Evolutionary conservation across 2,797 vertebrate genomes (phyloP), one percentile per base, ranked within the genome.

Genomic region (Anolis apletophallus): DNA sequence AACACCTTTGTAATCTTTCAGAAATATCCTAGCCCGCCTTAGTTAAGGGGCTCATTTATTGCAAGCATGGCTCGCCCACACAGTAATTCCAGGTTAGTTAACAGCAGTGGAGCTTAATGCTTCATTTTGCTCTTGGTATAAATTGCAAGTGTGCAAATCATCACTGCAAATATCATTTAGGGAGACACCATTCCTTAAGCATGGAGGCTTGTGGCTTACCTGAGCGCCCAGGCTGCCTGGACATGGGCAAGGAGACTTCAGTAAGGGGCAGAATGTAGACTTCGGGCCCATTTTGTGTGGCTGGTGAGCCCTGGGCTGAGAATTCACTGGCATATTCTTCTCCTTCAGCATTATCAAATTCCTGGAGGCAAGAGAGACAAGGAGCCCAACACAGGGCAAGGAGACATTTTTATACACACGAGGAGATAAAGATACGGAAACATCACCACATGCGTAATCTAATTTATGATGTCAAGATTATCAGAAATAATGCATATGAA

Each of bases 181-280:
- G 32, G 26, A 9, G 1, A 6, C 17, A 46, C 40, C 12, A 16
- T 12, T 29, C 10, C 57, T n/a, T n/a, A 40, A 74, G 32, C 29
- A 21, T 14, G 64, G 8, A 46, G 5, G n/a, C 16, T 55, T 57
- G 11, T 91, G 9, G 16, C 97, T 95, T 96, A 99, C 98, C 98
- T 96, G 98, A 98, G 90, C 97, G 97, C 14, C 97, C 95, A 0
- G 98, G 98, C 92, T 99, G 98, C 95, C 97, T 98, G 85, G 98
- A 97, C 89, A 97, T 97, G 3, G 98, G 98, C 89, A 98, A 96
- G 0, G 98, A 98, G 90, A 99, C 97, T 95, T 99, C 97, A 0
- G 97, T 98, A 95, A 99, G 98, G 0, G 99, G 99, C 94, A 99
- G 97, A 89, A 99, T 95, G 8, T 99, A 99, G 89, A 99, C 98